These are phyloP conservation scores for Drosophila algonquin DNA, from an alignment of 2,888 invertebrate genomes.

Conservation along the genomic window DNA sequence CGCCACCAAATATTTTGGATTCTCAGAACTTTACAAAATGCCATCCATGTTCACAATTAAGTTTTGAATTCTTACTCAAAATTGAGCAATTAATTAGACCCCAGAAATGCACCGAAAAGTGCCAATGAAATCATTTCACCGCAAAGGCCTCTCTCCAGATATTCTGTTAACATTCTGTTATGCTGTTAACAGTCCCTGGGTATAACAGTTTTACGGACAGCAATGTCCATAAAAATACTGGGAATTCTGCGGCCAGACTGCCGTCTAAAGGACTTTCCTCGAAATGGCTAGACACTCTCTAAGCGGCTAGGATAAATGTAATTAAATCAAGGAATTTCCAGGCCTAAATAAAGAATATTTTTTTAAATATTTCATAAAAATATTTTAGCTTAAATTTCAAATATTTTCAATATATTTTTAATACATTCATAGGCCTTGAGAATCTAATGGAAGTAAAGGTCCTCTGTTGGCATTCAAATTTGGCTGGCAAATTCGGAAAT, in stretches of 20 bases:
- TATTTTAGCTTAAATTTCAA: neutral
- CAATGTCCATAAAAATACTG: constrained; percentile 59
- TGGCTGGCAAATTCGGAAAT: constrained; percentile 26
- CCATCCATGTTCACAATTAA: neutral
- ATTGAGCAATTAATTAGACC: neutral
- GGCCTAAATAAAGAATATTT: neutral
- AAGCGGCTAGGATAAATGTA: neutral
- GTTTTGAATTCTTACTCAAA: neutral
- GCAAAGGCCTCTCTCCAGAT: no score
- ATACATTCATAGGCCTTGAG: accelerated
- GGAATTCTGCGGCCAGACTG: constrained; percentile 28
- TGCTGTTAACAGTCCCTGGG: constrained; percentile 8
- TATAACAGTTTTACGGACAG: constrained; percentile 61
- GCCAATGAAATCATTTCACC: neutral
- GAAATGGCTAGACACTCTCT: neutral
- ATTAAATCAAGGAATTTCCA: neutral
- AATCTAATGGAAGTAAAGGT: no score
- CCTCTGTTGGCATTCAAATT: constrained; percentile 47
- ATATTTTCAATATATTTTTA: neutral
- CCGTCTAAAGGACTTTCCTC: constrained; percentile 15
- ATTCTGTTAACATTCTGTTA: neutral
- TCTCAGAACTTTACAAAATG: neutral
- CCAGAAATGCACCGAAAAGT: neutral
- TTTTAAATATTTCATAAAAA: neutral
- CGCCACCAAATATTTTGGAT: neutral